Base-by-base conservation (phyloP, 2,113 vertebrate genomes). In the Connochaetes taurinus region DNA sequence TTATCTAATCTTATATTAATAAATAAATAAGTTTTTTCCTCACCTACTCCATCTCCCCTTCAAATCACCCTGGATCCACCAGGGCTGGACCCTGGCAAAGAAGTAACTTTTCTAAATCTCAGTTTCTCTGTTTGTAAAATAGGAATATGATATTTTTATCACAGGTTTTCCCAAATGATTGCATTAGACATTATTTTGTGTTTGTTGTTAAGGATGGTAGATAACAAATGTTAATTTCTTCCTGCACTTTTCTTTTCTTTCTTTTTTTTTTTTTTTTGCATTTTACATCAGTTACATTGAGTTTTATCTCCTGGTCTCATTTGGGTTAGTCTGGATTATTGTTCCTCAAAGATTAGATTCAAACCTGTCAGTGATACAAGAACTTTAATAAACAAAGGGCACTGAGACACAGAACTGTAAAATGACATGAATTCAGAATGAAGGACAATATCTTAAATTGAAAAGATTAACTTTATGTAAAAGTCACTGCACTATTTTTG, bases 401-500 rank as follows among this genome's bases (percentile, higher is more conserved):
- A 87, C 87, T 91, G 43, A 92, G 67, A 60, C n/a, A 7, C 36
- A 90, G 90, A 96, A 74, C 43, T 64, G 10, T 90, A 67, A n/a
- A 11, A 10, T 80, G 15, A 27, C 27, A 55, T 93, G n/a, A 52
- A 96, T 62, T 89, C n/a, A 91, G 53, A 60, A 76, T 92, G n/a
- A 95, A 95, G 50, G 53, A 15, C 10, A 45, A 5, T 90, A 90
- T 89, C 52, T 94, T 74, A 81, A 74, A 84, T 45, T 67, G 57
- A 93, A 33, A 94, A 98, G 85, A 81, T 85, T 60, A 76, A 47
- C 17, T 85, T 82, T 40, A 43, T 87, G 5, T 95, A 62, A 88
- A 96, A 90, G 23, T 62, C 31, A 76, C 12, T 58, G 10, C 15
- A 43, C 4, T 83, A 13, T 93, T 74, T 21, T 94, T 87, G 4